Conservation (phyloP, 2,113 vertebrate genomes). For the Ahaetulla prasina region DNA sequence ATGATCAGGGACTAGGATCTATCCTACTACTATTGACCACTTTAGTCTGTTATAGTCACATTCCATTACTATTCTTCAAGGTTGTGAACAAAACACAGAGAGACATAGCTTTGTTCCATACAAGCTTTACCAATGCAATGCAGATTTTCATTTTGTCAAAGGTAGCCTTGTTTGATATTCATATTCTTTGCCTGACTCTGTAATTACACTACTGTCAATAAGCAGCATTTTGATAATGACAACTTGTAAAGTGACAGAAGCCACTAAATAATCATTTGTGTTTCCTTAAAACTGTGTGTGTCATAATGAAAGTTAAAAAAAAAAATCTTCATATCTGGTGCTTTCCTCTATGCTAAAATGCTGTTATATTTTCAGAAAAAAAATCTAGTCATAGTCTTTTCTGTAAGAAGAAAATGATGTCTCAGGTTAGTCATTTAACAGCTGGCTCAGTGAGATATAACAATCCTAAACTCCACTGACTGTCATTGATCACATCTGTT, state of each 20-base stretch:
- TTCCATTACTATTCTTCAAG: neutral
- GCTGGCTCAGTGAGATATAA: neutral
- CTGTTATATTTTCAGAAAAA: slow-evolving; percentile 11
- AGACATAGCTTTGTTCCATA: neutral
- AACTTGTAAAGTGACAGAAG: slow-evolving; percentile 23
- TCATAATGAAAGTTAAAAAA: slow-evolving; percentile 20
- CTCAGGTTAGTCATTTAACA: slow-evolving; percentile 3
- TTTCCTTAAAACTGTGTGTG: neutral
- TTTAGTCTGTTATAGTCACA: neutral
- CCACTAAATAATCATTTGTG: neutral
- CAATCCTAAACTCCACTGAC: neutral
- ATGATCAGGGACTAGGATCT: neutral
- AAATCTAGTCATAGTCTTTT: slow-evolving; percentile 1
- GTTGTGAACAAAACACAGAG: too few species aligned
- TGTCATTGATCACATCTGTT: neutral
- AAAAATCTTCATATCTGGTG: neutral
- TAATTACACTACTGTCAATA: slow-evolving; percentile 29
- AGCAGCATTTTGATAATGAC: slow-evolving; percentile 37
- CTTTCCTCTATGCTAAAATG: slow-evolving; percentile 21
- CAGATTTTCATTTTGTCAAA: slow-evolving; percentile 36
- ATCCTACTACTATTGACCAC: neutral
- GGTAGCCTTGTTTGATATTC: slow-evolving; percentile 11
- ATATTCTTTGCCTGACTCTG: neutral
- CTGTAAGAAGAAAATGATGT: slow-evolving; percentile 18
- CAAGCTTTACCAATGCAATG: neutral